Base-by-base conservation (phyloP, 2,888 invertebrate genomes). In the Cyrtodaria siliqua region DNA sequence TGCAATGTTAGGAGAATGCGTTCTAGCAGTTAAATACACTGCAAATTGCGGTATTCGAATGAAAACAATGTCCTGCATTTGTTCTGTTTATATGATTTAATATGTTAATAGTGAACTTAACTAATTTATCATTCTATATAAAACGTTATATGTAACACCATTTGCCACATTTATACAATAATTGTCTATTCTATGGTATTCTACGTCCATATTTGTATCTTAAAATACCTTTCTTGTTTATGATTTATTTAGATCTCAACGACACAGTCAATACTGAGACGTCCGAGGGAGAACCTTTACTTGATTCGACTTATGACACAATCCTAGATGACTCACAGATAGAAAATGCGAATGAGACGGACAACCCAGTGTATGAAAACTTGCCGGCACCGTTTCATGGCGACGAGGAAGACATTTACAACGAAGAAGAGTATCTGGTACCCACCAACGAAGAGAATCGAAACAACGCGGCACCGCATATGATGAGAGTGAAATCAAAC, bases 321-420 rank as follows among this genome's bases (percentile, higher is more conserved):
- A 4, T 8, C 6, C 6, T 4, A 8, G 12, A 4, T 33, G 42
- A n/a, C 3, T 1, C 6, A 1, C 50, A 29, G 24, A 59, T 44
- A n/a, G 49, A 66, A 8, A 23, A 27, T 2, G 50, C 26, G 12
- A 18, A 38, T 2, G 14, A 53, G 16, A 4, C 23, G 4, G 40
- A 26, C 18, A 62, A 66, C 6, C 61, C 66, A 27, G 12, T 53
- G n/a, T 76, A 76, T 26, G 71, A 76, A 40, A 76, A 76, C 24
- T 20, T 55, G 8, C 67, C 61, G 23, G 44, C 55, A 9, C 40
- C 29, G n/a, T 14, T 14, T 14, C 18, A 18, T 23, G 38, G 8
- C 12, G 69, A 69, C 6, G 69, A 73, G 6, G 76, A 77, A 47
- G 76, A 62, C 23, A 73, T 80, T 2, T 80, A 80, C 52, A 55